Base-by-base conservation (phyloP, 2,888 invertebrate species). In the Tethea ocularis region DNA sequence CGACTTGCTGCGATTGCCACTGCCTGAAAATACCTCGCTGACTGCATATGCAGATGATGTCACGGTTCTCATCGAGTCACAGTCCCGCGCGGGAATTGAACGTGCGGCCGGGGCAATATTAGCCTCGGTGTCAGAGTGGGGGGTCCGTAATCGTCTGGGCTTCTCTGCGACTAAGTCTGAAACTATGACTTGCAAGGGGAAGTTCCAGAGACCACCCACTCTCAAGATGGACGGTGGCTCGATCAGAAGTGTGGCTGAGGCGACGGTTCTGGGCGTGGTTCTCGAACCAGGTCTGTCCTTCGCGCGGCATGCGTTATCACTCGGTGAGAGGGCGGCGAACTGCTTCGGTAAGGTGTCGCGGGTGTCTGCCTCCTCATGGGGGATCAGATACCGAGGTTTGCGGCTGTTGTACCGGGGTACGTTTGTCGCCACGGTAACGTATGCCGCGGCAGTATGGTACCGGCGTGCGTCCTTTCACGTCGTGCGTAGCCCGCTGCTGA, bases 11-110 rank as follows among this genome's bases (percentile, higher is more conserved):
- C 46, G 61, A 1, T 11, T 75, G 1, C 71, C 73, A 5, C 23
- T 29, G 8, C 71, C 71, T 0, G 52, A 15, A 8, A 68, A 66
- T 0, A 61, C 64, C 0, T 33, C 38, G 1, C 0, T 68, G 38
- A 53, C 71, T 0, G 73, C 75, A 0, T 75, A 72, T 57, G 74
- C 74, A 0, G 72, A 77, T 13, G 73, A 76, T 23, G 64, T 73
- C 0, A 69, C 72, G 1, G 4, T 75, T 0, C 17, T 72, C n/a
- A 56, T 77, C 2, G 69, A 63, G 63, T 60, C 69, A 0, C 13
- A 59, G 1, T 61, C 68, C 0, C 24, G 67, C 0, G 63, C 60
- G n/a, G 52, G 23, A 15, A 64, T 74, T 0, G 68, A 68, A 51
- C 11, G 38, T 0, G 62, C 57, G 0, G 63, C 68, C n/a, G 22